Percentiles rank a stretch among this genome's conserved stretches.
Conservation (phyloP, 2,113 vertebrate species). For the Bambusicola thoracicus region DNA sequence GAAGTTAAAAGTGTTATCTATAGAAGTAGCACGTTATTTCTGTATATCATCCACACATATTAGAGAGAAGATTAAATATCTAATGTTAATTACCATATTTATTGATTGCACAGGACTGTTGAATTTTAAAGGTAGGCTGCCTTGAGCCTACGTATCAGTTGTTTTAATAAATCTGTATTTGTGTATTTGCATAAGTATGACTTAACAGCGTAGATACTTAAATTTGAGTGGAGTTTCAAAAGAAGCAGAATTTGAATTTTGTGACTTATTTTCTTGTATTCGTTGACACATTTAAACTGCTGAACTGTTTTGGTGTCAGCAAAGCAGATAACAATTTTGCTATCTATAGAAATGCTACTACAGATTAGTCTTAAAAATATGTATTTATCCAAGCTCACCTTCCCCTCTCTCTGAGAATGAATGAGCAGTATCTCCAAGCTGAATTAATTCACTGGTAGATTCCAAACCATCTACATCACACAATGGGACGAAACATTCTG, state of each 20-base stretch:
- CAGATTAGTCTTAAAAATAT: background rate
- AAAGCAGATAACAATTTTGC: background rate
- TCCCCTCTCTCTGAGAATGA: constrained; percentile 83
- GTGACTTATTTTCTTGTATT: background rate
- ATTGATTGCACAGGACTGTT: background rate
- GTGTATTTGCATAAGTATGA: background rate
- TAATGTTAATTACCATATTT: background rate
- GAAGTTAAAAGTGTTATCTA: background rate
- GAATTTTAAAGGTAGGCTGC: background rate
- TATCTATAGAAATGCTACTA: background rate
- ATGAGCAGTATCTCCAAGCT: constrained; percentile 86
- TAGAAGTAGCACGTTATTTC: background rate
- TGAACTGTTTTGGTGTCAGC: background rate
- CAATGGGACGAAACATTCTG: constrained; percentile 69
- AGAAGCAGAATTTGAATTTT: background rate
- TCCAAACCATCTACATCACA: constrained; percentile 81
- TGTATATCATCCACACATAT: background rate
- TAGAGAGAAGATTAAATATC: background rate
- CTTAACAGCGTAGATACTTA: background rate
- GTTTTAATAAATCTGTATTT: background rate
- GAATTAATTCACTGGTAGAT: constrained; percentile 86
- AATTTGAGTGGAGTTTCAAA: background rate
- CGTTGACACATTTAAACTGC: background rate
- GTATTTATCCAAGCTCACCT: constrained; percentile 72
- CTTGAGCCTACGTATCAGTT: background rate